Evolutionary conservation across 2,888 invertebrate genomes (phyloP), one percentile per base, ranked within the genome.

Genomic region (Pyrgus malvae): DNA sequence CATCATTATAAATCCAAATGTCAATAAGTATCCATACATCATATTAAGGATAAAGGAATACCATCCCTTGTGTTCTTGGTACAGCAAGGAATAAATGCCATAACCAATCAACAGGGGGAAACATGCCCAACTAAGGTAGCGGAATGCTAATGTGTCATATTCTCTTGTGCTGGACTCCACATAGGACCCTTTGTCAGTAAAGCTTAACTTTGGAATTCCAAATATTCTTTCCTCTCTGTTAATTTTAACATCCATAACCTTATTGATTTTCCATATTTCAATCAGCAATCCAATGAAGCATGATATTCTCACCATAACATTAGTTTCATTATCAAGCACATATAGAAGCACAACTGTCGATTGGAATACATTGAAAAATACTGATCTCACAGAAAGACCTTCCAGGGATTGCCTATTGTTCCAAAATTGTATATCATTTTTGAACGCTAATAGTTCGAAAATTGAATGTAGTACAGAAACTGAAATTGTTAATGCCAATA

Each of bases 391-490:
- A 0, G 99, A 99, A 31, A 99, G 91, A 7, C 99, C 99, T 87
- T 99, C 99, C 40, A 99, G 90, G 0, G 98, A 98, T 78, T 99
- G 97, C 11, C 99, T 93, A 72, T 98, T 98, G 70, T 98, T 98
- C 99, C 99, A 99, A 80, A 99, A 99, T 83, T 99, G 99, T 72
- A 99, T 99, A 81, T 99, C 99, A 90, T 99, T 99, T 91, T 99
- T 99, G 83, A 99, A 99, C 37, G 99, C 99, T 53, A 99, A 91
- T 65, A 99, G 93, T 83, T 99, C 99, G 90, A 99, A 99, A 60
- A 99, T 94, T 55, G 98, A 99, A 88, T 99, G 99, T 14, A 99
- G 91, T 55, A 99, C 93, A 0, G 99, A 99, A 0, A 99, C 95
- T 48, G 94, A 92, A 58, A 99, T 93, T 1, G 99, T 99, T 51